Evolutionary conservation across 2,797 vertebrate species (phyloP), one percentile per base, ranked within the genome.

Genomic region (Catharus ustulatus): DNA sequence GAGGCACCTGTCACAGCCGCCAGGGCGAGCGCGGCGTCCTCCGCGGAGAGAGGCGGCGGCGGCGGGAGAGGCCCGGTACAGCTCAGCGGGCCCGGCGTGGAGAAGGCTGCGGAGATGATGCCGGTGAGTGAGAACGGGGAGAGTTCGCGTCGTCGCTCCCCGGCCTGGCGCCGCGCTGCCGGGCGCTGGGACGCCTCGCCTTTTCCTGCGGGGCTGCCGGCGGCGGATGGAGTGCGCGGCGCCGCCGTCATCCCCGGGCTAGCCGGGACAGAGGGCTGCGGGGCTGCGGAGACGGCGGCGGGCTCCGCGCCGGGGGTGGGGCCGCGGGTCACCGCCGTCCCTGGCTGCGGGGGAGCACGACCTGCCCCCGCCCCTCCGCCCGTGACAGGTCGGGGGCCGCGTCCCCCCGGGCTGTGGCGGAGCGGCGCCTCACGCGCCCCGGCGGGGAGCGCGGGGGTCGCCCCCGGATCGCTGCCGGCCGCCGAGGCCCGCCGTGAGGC

Each of bases 1-100:
- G 67, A 82, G 76, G 89, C 87, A 90, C 90, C 94, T 95, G 91
- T 86, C 89, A 86, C 93, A 80, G 89, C 84, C 82, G 87, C 84
- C 91, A 85, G 93, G 74, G 93, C 68, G 75, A 93, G 80, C 54
- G 79, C 85, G 76, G 94, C 88, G 89, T 73, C 71, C 82, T 89
- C 90, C 69, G 13, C 84, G 20, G 55, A 24, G 80, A 57, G 86
- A 85, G 81, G 83, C 69, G 87, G 86, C 63, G 64, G 63, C 38
- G 18, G 81, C 38, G 13, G 75, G 62, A 45, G 80, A 94, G 89
- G 94, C 93, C 90, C 84, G 55, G 62, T 57, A 12, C 69, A 11
- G 85, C 64, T n/a, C 72, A 23, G 81, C 63, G 79, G 75, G 75
- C 79, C 40, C 67, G 29, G 90, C 29, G 49, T 40, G 54, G 57